These are phyloP conservation scores for Cardiocondyla obscurior DNA, from an alignment of 1,140 invertebrate species.

Conservation along the genomic window DNA sequence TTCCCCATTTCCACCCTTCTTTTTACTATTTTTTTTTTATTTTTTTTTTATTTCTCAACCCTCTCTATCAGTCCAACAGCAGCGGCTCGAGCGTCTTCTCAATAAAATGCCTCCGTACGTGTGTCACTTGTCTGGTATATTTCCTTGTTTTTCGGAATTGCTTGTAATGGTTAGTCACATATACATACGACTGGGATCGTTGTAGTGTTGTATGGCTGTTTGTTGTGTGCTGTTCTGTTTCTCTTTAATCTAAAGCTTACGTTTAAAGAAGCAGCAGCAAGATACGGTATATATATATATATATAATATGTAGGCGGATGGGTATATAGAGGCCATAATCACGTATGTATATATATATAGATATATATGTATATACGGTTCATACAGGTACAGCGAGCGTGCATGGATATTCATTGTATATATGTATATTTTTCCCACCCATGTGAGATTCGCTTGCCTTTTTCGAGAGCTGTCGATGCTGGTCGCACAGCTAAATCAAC, in stretches of 20 bases:
- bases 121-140: constrained; percentile 67
- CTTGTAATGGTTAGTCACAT: constrained; percentile 58
- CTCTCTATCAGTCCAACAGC: constrained; percentile 57
- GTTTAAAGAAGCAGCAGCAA: constrained; percentile 80
- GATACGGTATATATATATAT: constrained; percentile 62
- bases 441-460: constrained; percentile 44
- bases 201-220: constrained; percentile 41
- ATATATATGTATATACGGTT: constrained; percentile 75
- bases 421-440: constrained; percentile 36
- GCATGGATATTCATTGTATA: constrained; percentile 74
- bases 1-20: not conserved
- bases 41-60: constrained; percentile 23
- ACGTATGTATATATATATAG: constrained; percentile 48
- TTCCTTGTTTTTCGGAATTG: constrained; percentile 60
- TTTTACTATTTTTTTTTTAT: constrained; percentile 30
- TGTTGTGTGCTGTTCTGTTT: not conserved
- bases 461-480: constrained; percentile 25
- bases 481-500: constrained; percentile 49
- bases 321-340: constrained; percentile 65
- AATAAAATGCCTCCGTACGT: constrained; percentile 84
- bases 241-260: constrained; percentile 77
- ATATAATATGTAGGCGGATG: constrained; percentile 60
- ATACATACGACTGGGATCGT: constrained; percentile 58
- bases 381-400: constrained; percentile 81
- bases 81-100: constrained; percentile 80